Base-by-base conservation (phyloP, 1,140 invertebrate species). In the Meteorus sp. region DNA sequence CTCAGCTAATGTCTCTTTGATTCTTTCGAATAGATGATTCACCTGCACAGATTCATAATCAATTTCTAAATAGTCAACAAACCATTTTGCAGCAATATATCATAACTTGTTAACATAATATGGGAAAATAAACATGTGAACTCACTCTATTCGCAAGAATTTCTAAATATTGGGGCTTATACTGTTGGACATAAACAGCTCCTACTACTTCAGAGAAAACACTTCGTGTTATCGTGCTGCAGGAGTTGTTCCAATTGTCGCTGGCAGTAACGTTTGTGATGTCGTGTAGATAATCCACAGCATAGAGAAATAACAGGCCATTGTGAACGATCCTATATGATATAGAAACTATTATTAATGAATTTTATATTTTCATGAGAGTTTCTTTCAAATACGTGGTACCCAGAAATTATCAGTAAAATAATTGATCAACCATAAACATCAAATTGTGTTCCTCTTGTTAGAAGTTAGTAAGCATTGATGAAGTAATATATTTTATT, bases 1-100 rank as follows among this genome's bases (percentile, higher is more conserved):
- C 9, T 81, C 76, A 29, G 83, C 81, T 54, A 89, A 82, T 2
- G 87, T 82, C 25, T 82, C 71, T 61, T 85, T 83, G 19, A 89
- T 80, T 23, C 82, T 79, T 31, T 81, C 73, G 59, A 89, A 86
- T 71, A 89, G 35, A 29, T 56, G 58, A 7, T 51, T 60, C 41
- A 75, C 66, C 73, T 75, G 22, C 45, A 33, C 13, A 56, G 56
- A 56, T 61, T 13, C 17, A 50, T 60, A n/a, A 43, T 45, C 37
- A 27, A 4, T 5, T n/a, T 37, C 15, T 41, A 41, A 4, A 41
- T 15, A 41, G 3, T 41, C 8, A 23, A 11, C 29, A 25, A 50
- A 57, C 45, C n/a, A 37, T 57, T 48, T 48, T 22, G 25, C 45
- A 29, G 31, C 45, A 22, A n/a, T 39, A 39, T 5, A n/a, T 39